phyloP scores from a whole-genome alignment of 2,113 vertebrate species.

The Phylloscopus whistleri region DNA sequence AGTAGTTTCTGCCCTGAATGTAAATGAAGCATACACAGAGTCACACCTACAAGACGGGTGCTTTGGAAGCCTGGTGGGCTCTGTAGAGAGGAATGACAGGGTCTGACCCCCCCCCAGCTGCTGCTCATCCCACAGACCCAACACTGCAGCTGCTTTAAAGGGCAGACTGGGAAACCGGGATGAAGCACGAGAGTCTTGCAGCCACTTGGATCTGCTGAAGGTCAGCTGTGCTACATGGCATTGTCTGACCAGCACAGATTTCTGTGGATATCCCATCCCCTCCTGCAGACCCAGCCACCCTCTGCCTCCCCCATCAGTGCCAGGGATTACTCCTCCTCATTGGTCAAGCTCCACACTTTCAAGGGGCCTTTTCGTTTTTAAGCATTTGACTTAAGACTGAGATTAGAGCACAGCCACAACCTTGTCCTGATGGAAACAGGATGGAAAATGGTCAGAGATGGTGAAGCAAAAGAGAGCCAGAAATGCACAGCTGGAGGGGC shows the following conservation, averaged over 20 bases:
- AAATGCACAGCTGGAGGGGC: neutral
- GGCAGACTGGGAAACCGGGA: neutral
- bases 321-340: neutral
- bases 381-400: neutral
- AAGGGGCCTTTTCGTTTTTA: neutral
- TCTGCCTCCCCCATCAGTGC: neutral
- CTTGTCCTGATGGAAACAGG: neutral
- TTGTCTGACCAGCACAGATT: neutral
- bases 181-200: fast-evolving
- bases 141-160: neutral
- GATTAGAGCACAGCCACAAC: neutral
- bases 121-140: neutral
- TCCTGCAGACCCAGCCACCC: neutral
- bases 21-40: neutral
- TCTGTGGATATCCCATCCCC: neutral
- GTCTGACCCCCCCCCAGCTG: neutral
- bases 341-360: neutral
- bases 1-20: neutral
- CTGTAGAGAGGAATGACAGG: neutral
- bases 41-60: neutral
- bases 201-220: neutral
- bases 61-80: neutral
- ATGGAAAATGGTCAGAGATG: neutral
- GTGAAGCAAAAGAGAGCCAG: neutral
- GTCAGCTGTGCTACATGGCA: fast-evolving